Conservation (phyloP, 2,888 invertebrate genomes). For the Melikaiella ostensackeni region DNA sequence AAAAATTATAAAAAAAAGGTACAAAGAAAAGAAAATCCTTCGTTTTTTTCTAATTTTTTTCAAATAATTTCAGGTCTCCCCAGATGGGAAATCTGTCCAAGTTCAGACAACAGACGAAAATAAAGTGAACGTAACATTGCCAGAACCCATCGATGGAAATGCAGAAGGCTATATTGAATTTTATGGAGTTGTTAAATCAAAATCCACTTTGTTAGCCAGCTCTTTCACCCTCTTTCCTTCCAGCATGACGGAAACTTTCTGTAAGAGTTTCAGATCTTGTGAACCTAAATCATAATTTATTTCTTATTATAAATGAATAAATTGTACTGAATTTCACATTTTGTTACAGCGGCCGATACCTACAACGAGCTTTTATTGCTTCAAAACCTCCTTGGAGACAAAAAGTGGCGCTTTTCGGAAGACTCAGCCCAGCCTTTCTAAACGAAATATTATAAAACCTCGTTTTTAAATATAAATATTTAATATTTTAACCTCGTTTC, state of each 20-base stretch:
- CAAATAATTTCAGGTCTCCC: conserved; percentile 58
- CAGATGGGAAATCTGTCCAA: conserved; percentile 66
- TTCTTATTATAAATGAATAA: conserved; percentile 6
- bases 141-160: conserved; percentile 61
- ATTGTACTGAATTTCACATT: conserved; percentile 5
- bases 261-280: conserved; percentile 54
- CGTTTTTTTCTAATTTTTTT: background rate
- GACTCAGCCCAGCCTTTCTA: conserved; percentile 20
- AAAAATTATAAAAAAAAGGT: no score
- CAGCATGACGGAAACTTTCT: conserved; percentile 61
- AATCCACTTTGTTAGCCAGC: conserved; percentile 64
- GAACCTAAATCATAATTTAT: background rate
- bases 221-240: conserved; percentile 61
- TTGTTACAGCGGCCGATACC: conserved; percentile 40
- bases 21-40: no score
- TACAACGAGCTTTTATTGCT: conserved; percentile 45
- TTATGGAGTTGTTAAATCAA: conserved; percentile 66
- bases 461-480: no score
- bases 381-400: conserved; percentile 44
- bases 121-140: conserved; percentile 66
- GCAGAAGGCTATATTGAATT: conserved; percentile 67
- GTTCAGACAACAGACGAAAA: conserved; percentile 67
- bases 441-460: background rate
- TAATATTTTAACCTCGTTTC: background rate
- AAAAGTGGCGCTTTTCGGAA: conserved; percentile 49